A percentile compares a stretch with the other conserved stretches of the same genome.
These are phyloP conservation scores for Conger conger DNA, from an alignment of 2,113 vertebrate genomes.

Conservation along the genomic window DNA sequence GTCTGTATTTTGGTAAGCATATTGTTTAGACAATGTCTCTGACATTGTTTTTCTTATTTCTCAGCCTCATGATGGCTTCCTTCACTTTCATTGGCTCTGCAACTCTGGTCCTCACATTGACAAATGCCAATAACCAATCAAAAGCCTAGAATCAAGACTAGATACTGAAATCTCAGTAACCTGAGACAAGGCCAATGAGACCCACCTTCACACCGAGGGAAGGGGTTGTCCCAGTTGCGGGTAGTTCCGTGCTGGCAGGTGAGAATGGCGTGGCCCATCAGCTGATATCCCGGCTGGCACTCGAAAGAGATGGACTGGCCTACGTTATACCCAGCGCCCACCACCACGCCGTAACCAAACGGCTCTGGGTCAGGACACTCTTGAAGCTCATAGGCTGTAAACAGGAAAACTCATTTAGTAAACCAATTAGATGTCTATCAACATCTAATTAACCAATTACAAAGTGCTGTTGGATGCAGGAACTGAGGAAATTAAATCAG, in stretches of 20 bases:
- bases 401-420: background rate
- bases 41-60: too few relatives aligned
- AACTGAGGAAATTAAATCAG: background rate
- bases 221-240: conserved; percentile 91
- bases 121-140: too few relatives aligned
- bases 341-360: conserved; percentile 86
- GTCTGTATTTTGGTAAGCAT: too few relatives aligned
- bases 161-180: too few relatives aligned
- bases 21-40: too few relatives aligned
- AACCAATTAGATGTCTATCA: background rate
- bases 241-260: conserved; percentile 94
- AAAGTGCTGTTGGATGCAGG: conserved; percentile 9
- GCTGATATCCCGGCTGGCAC: conserved; percentile 88
- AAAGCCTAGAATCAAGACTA: too few relatives aligned
- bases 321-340: conserved; percentile 94
- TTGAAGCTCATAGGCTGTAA: conserved; percentile 90
- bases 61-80: too few relatives aligned
- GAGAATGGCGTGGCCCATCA: conserved; percentile 86
- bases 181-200: background rate
- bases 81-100: too few relatives aligned
- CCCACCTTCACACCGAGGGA: conserved; percentile 96
- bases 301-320: conserved; percentile 97
- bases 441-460: conserved; percentile 16
- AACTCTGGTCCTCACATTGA: too few relatives aligned
- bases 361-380: conserved; percentile 94